Percentiles rank a stretch among this genome's conserved stretches.
Conservation (phyloP, 2,888 invertebrate species). For the Diplazon laetatorius region DNA sequence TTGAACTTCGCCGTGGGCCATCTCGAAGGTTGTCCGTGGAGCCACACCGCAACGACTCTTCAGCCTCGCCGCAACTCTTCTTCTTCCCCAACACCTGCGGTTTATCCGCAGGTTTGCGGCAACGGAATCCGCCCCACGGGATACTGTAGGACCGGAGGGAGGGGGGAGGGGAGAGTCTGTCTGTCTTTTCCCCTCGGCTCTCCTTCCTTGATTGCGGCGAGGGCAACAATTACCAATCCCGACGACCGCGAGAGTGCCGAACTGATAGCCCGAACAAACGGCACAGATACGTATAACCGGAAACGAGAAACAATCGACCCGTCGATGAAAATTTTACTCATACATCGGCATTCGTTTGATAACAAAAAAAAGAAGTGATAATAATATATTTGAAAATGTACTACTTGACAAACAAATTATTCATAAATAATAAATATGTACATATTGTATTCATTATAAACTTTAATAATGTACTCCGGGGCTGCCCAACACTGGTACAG, state of each 20-base stretch:
- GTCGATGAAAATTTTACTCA: not conserved
- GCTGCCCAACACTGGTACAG: too few species aligned
- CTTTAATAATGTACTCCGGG: too few species aligned
- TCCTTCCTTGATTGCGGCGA: conserved; percentile 52
- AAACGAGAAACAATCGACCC: not conserved
- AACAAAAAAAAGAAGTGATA: too few species aligned
- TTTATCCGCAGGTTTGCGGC: conserved; percentile 54
- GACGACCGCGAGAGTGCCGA: not conserved
- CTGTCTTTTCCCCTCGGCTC: not conserved
- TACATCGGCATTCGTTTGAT: too few species aligned
- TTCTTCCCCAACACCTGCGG: conserved; percentile 51
- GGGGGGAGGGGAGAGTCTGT: conserved; percentile 7
- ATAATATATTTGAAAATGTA: too few species aligned
- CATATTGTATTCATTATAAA: too few species aligned
- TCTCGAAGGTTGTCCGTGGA: conserved; percentile 17
- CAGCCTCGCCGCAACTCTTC: conserved; percentile 41
- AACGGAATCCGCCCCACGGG: conserved; percentile 25
- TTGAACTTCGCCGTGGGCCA: conserved; percentile 9
- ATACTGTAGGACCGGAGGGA: too few species aligned
- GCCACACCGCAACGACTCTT: conserved; percentile 28
- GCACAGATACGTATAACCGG: conserved; percentile 1
- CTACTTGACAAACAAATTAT: too few species aligned
- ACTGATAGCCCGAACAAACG: conserved; percentile 13
- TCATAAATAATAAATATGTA: too few species aligned
- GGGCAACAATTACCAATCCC: conserved; percentile 55